A percentile compares a stretch with the other conserved stretches of the same genome.
Conservation (phyloP, 1,140 invertebrate species). For the Phenacoccus solenopsis region DNA sequence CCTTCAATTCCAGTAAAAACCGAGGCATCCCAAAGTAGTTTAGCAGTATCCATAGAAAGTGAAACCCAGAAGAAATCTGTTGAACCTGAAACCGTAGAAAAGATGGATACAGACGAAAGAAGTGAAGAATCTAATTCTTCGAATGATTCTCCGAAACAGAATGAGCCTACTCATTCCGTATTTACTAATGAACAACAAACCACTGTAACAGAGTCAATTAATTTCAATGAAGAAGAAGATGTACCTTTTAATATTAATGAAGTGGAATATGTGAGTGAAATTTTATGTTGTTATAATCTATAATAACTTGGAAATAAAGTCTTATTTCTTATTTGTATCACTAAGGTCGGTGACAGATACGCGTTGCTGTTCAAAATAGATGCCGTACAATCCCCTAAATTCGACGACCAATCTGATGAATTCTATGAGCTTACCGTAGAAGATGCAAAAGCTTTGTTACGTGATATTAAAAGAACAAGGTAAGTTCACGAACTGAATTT, state of each 20-base stretch:
- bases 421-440: conserved; percentile 70
- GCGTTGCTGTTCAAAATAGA: neutral
- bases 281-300: neutral
- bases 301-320: neutral
- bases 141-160: neutral
- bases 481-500: neutral
- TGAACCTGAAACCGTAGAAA: too few relatives aligned
- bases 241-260: neutral
- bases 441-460: conserved; percentile 56
- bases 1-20: too few relatives aligned
- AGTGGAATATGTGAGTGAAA: neutral
- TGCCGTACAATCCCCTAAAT: neutral
- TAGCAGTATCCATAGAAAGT: too few relatives aligned
- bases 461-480: conserved; percentile 46
- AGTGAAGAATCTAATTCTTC: neutral
- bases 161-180: too few relatives aligned
- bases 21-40: too few relatives aligned
- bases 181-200: too few relatives aligned
- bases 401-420: conserved; percentile 58
- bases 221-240: neutral
- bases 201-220: too few relatives aligned
- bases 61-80: neutral
- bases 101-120: neutral
- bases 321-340: too few relatives aligned
- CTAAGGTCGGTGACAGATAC: neutral